Conservation (phyloP, 2,888 invertebrate species). For the Phanerotoma sp. region DNA sequence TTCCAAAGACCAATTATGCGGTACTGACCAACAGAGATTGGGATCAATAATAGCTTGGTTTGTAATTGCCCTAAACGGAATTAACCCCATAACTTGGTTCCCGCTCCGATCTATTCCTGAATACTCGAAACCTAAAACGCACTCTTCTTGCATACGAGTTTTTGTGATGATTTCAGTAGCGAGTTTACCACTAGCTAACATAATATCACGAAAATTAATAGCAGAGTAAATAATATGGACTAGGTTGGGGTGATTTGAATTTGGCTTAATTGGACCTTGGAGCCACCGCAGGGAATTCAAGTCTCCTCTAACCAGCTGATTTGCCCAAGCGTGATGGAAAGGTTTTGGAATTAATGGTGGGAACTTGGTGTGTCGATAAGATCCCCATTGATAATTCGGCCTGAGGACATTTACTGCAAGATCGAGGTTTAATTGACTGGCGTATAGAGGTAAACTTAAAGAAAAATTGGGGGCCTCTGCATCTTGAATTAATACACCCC, state of each 20-base stretch:
- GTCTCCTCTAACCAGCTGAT: constrained; percentile 79
- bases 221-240: constrained; percentile 72
- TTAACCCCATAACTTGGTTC: constrained; percentile 58
- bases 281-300: constrained; percentile 84
- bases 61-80: constrained; percentile 56
- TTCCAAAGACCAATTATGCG: constrained; percentile 64
- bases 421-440: constrained; percentile 69
- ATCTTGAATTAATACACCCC: constrained; percentile 65
- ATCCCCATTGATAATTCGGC: constrained; percentile 68
- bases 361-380: constrained; percentile 79
- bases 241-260: constrained; percentile 39
- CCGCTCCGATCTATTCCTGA: constrained; percentile 62
- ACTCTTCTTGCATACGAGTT: constrained; percentile 66
- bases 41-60: constrained; percentile 60
- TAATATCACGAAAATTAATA: constrained; percentile 92
- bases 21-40: constrained; percentile 61
- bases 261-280: constrained; percentile 63
- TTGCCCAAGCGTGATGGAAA: constrained; percentile 73
- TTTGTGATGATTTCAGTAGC: constrained; percentile 78
- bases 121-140: constrained; percentile 70
- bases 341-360: constrained; percentile 58
- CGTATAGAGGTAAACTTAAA: constrained; percentile 66
- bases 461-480: constrained; percentile 68
- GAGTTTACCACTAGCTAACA: constrained; percentile 90
- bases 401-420: constrained; percentile 73